Evolutionary conservation across 2,113 vertebrate species (phyloP).

Genomic region (Coracopsis vasa): DNA sequence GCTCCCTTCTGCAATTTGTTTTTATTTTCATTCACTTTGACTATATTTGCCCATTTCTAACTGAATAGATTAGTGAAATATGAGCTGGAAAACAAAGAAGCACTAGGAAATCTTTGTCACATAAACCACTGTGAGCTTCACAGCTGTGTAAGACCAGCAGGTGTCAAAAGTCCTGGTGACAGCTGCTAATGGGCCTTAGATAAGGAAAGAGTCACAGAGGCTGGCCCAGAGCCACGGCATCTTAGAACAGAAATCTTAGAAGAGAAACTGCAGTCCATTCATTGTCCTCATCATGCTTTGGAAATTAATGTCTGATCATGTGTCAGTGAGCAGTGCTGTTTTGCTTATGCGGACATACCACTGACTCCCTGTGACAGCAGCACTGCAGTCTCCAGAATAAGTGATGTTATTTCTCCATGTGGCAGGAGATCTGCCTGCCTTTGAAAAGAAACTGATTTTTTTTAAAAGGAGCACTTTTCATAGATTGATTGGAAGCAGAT

Average conservation of each 20-base stretch:
- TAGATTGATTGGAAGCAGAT: neutral
- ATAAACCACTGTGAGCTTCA: neutral
- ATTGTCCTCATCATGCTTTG: neutral
- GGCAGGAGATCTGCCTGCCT: neutral
- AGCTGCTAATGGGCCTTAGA: neutral
- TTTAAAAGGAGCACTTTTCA: neutral
- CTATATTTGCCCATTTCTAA: neutral
- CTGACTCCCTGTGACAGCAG: rapidly evolving
- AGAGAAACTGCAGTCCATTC: neutral
- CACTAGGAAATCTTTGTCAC: neutral
- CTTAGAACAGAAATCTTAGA: neutral
- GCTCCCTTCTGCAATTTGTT: neutral
- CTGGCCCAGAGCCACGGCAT: neutral
- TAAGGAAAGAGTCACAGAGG: neutral
- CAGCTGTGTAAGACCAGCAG: neutral
- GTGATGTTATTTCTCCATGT: neutral
- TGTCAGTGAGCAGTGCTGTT: neutral
- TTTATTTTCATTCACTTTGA: neutral
- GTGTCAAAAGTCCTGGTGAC: neutral
- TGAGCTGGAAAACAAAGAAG: neutral
- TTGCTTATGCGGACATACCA: neutral
- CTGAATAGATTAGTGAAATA: neutral
- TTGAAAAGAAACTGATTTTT: neutral
- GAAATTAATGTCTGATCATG: neutral
- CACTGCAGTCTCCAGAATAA: neutral